These are phyloP conservation scores for Poecilia gillii DNA, from an alignment of 2,797 vertebrate genomes.

Conservation along the genomic window DNA sequence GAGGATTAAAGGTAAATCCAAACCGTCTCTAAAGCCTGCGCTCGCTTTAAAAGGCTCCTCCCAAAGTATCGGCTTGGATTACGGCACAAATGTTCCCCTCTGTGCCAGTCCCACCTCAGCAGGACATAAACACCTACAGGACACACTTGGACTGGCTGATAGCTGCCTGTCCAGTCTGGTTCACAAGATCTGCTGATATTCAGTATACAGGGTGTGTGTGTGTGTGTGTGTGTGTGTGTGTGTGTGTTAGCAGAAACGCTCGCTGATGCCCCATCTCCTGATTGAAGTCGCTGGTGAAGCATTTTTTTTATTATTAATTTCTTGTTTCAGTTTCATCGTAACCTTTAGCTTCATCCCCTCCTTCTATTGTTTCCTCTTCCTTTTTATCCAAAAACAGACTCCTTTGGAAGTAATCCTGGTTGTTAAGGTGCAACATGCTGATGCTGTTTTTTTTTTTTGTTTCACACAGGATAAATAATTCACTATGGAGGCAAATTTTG, in stretches of 20 bases:
- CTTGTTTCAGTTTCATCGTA: slow-evolving; percentile 54
- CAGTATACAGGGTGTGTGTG: neutral
- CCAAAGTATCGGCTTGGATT: slow-evolving; percentile 57
- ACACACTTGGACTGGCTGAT: neutral
- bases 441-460: neutral
- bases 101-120: slow-evolving; percentile 4
- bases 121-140: neutral
- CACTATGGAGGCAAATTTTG: slow-evolving; percentile 21
- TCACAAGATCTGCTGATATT: neutral
- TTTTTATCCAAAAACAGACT: neutral
- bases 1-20: slow-evolving; percentile 71
- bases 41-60: slow-evolving; percentile 64
- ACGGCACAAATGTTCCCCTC: slow-evolving; percentile 40
- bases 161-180: neutral
- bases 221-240: too few species aligned
- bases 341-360: slow-evolving; percentile 60
- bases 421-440: neutral
- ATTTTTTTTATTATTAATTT: slow-evolving; percentile 38
- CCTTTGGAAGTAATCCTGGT: neutral
- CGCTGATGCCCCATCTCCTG: neutral
- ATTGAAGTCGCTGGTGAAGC: slow-evolving; percentile 46
- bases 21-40: slow-evolving; percentile 58
- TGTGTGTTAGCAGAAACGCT: neutral
- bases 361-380: slow-evolving; percentile 26
- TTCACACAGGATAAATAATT: slow-evolving; percentile 47